These are phyloP conservation scores for Microchirus variegatus DNA, from an alignment of 2,797 vertebrate species.

Conservation along the genomic window DNA sequence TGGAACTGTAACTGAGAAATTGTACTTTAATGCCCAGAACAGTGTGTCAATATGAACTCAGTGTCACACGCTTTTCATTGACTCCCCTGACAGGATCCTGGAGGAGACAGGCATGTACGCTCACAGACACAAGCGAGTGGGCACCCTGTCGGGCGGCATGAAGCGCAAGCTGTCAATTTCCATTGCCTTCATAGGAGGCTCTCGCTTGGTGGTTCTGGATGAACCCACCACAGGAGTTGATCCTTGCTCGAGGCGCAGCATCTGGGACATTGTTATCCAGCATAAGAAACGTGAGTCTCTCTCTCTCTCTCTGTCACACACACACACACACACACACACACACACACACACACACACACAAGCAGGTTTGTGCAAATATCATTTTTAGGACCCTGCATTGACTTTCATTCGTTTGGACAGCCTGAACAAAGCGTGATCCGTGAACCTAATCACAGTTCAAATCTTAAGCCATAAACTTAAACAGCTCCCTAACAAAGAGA, in stretches of 20 bases:
- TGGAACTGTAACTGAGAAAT: slow-evolving; percentile 30
- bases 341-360: background rate
- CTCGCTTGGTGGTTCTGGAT: slow-evolving; percentile 93
- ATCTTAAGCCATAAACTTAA: background rate
- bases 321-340: slow-evolving; percentile 1
- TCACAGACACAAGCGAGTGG: slow-evolving; percentile 93
- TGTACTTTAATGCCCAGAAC: slow-evolving; percentile 32
- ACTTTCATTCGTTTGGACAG: background rate
- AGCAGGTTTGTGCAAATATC: background rate
- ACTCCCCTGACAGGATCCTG: slow-evolving; percentile 82
- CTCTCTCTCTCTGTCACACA: slow-evolving; percentile 4
- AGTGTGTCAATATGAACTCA: slow-evolving; percentile 33
- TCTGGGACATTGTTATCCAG: slow-evolving; percentile 97
- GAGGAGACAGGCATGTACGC: slow-evolving; percentile 92
- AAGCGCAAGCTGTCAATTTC: slow-evolving; percentile 97
- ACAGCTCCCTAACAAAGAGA: background rate
- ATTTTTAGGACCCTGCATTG: background rate
- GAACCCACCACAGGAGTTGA: slow-evolving; percentile 98
- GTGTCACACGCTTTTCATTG: slow-evolving; percentile 44
- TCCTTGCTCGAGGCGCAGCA: slow-evolving; percentile 94
- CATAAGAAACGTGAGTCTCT: slow-evolving; percentile 88
- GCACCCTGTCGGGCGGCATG: slow-evolving; percentile 94
- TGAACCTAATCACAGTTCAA: background rate
- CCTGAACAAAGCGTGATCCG: background rate
- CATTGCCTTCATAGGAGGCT: slow-evolving; percentile 97